Conservation (phyloP, 2,888 invertebrate genomes). For the Tachina fera region DNA sequence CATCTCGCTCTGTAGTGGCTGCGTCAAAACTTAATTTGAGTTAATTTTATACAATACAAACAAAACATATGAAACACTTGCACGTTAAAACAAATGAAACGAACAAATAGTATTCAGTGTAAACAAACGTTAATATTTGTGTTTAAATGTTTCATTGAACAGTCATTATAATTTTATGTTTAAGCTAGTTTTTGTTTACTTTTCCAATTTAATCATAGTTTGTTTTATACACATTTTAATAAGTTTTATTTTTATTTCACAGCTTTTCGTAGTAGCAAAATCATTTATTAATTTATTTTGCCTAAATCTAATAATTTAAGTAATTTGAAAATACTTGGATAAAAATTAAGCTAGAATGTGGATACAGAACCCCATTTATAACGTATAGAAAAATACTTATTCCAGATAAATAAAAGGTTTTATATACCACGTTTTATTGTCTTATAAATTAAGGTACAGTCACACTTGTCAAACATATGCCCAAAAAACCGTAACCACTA, state of each 20-base stretch:
- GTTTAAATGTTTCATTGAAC: constrained; percentile 39
- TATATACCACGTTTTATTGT: no score
- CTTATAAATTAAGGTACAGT: no score
- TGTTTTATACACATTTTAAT: constrained; percentile 5
- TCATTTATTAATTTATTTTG: constrained; percentile 35
- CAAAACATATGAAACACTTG: background rate
- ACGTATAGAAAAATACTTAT: background rate
- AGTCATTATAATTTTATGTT: constrained; percentile 20
- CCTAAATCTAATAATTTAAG: background rate
- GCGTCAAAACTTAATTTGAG: constrained; percentile 68
- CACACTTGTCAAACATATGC: no score
- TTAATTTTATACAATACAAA: constrained; percentile 18
- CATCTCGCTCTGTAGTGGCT: constrained; percentile 78
- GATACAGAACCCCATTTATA: no score
- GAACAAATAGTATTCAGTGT: constrained; percentile 34
- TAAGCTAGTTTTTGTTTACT: background rate
- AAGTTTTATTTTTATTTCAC: constrained; percentile 1
- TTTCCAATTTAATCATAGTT: background rate
- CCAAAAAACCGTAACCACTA: no score
- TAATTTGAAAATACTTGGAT: constrained; percentile 39
- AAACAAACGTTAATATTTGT: constrained; percentile 26
- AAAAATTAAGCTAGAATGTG: background rate
- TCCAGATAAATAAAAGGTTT: no score
- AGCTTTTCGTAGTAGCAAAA: constrained; percentile 62
- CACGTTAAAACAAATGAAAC: background rate